These are phyloP conservation scores for Gymnorhina tibicen DNA, from an alignment of 2,113 vertebrate genomes.

Conservation along the genomic window DNA sequence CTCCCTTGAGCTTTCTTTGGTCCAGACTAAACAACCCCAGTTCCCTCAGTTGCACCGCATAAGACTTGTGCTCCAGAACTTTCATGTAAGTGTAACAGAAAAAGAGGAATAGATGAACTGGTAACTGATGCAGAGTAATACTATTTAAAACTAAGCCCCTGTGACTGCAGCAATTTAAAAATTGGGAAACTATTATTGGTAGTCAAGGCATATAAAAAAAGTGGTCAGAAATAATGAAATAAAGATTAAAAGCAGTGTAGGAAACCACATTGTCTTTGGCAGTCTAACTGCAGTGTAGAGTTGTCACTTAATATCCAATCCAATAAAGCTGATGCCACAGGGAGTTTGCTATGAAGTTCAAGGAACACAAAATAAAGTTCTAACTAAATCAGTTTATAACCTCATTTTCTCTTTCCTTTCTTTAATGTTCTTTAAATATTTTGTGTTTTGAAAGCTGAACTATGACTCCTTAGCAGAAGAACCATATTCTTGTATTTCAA, in stretches of 20 bases:
- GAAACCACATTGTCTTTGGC: background rate
- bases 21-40: no score
- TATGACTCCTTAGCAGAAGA: background rate
- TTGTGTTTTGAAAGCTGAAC: background rate
- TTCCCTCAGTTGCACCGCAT: background rate
- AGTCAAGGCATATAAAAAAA: background rate
- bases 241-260: background rate
- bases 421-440: background rate
- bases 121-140: background rate
- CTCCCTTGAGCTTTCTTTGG: background rate
- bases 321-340: background rate
- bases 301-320: background rate
- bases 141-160: background rate
- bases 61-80: background rate
- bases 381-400: background rate
- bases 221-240: background rate
- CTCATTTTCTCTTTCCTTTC: background rate
- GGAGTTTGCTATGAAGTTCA: background rate
- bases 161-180: background rate
- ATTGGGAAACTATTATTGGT: background rate
- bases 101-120: background rate
- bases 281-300: background rate
- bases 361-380: background rate
- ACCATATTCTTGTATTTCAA: background rate
- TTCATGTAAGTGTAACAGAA: background rate